These are phyloP conservation scores for Anorthoa munda DNA, from an alignment of 2,888 invertebrate genomes.

Conservation along the genomic window DNA sequence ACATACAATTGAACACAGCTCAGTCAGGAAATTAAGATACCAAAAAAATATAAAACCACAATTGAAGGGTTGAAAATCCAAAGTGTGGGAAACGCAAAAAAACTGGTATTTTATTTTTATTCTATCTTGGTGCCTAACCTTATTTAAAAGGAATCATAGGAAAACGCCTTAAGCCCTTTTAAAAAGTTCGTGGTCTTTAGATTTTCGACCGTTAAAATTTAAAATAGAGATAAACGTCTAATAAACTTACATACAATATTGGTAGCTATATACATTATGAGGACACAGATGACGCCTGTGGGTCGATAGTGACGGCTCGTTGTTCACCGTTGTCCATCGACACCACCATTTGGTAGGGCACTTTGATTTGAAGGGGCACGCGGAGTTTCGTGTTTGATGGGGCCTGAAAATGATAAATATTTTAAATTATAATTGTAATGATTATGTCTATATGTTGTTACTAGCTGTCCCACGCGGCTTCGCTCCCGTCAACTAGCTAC, in stretches of 20 bases:
- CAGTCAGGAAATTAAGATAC: too few species aligned
- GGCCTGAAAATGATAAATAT: constrained; percentile 73
- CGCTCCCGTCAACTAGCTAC: too few species aligned
- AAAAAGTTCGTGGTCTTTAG: too few species aligned
- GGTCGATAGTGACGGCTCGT: constrained; percentile 81
- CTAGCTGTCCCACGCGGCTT: too few species aligned
- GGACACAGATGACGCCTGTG: constrained; percentile 54
- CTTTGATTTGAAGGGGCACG: constrained; percentile 86
- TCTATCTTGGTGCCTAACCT: too few species aligned
- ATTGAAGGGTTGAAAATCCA: neutral
- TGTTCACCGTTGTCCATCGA: constrained; percentile 80
- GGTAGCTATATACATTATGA: constrained; percentile 28
- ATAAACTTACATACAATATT: neutral
- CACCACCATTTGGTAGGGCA: constrained; percentile 87
- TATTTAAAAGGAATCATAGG: too few species aligned
- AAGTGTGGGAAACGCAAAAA: too few species aligned
- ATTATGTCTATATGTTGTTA: too few species aligned
- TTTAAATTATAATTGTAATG: neutral
- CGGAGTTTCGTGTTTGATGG: constrained; percentile 84
- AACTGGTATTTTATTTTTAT: too few species aligned
- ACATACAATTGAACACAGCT: too few species aligned
- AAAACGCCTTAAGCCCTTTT: too few species aligned
- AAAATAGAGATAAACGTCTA: neutral
- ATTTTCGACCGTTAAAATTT: too few species aligned
- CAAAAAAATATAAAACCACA: neutral